Percentiles rank a stretch among this genome's conserved stretches.
phyloP scores from a whole-genome alignment of 1,140 invertebrate species.

The Eufriesea mexicana region DNA sequence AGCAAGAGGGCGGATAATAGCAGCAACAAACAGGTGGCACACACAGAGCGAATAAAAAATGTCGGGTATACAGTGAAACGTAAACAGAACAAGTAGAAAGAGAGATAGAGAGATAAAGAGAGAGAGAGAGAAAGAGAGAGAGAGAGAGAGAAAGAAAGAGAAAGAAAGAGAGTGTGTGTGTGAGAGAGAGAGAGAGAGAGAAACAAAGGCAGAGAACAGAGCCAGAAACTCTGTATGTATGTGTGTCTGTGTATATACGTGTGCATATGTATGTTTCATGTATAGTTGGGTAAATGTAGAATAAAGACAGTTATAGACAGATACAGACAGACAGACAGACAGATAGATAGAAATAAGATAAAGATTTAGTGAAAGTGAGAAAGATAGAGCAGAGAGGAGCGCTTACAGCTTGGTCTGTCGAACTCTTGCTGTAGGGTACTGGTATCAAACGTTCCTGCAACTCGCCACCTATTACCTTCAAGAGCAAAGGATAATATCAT shows the following conservation, averaged over 20 bases:
- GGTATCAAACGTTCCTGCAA: conserved; percentile 99
- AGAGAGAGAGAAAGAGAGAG: conserved; percentile 38
- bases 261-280: not conserved
- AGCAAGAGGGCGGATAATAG: conserved; percentile 19
- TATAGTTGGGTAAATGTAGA: not conserved
- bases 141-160: conserved; percentile 17
- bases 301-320: conserved; percentile 29
- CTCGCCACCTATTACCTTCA: conserved; percentile 99
- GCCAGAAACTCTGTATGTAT: conserved; percentile 17
- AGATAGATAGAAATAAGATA: conserved; percentile 26
- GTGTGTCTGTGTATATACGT: conserved; percentile 4
- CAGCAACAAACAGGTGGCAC: conserved; percentile 30
- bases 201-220: conserved; percentile 40
- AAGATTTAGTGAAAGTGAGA: conserved; percentile 68
- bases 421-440: conserved; percentile 99
- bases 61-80: conserved; percentile 24
- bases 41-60: conserved; percentile 45
- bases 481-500: conserved; percentile 89
- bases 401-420: conserved; percentile 99
- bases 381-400: conserved; percentile 81
- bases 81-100: conserved; percentile 22
- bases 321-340: conserved; percentile 35
- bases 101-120: conserved; percentile 18
- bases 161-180: conserved; percentile 14
- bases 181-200: conserved; percentile 42